Conservation (phyloP, 2,888 invertebrate genomes). For the Drosophila acutilabella region DNA sequence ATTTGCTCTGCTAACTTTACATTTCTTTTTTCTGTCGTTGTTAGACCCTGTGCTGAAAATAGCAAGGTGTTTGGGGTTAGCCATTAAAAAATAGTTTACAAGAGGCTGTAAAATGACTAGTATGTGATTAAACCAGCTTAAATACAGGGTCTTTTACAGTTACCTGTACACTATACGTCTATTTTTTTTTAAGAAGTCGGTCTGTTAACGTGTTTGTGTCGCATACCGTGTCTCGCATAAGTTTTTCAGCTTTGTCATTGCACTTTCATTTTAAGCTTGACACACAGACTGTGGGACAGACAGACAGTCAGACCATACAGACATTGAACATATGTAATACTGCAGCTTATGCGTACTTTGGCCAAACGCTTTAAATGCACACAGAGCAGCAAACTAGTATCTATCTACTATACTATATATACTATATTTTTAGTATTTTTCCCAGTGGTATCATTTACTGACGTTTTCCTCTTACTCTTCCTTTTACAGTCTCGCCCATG, state of each 20-base stretch:
- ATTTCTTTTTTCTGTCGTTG: conserved; percentile 23
- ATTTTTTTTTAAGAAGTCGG: conserved; percentile 11
- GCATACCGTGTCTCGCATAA: conserved; percentile 50
- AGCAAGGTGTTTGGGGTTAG: too few relatives aligned
- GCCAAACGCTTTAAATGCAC: conserved; percentile 59
- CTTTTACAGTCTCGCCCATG: conserved; percentile 93
- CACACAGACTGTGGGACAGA: conserved; percentile 15
- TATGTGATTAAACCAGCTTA: too few relatives aligned
- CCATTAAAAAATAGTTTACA: too few relatives aligned
- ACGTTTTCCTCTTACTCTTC: conserved; percentile 30
- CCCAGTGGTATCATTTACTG: conserved; percentile 62
- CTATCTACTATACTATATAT: neutral
- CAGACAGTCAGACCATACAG: conserved; percentile 34
- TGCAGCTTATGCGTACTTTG: conserved; percentile 75
- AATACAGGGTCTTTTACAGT: too few relatives aligned
- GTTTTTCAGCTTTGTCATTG: conserved; percentile 78
- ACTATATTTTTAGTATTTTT: conserved; percentile 23
- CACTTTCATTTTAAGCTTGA: conserved; percentile 73
- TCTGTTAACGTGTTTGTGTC: conserved; percentile 37
- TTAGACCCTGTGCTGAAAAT: too few relatives aligned
- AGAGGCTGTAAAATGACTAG: too few relatives aligned
- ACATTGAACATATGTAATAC: conserved; percentile 63
- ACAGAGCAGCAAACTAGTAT: conserved; percentile 21
- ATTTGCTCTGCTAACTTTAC: conserved; percentile 53
- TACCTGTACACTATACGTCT: neutral